Evolutionary conservation across 2,888 invertebrate genomes (phyloP), one percentile per base, ranked within the genome.

Genomic region (Nephrocerus scutellatus): DNA sequence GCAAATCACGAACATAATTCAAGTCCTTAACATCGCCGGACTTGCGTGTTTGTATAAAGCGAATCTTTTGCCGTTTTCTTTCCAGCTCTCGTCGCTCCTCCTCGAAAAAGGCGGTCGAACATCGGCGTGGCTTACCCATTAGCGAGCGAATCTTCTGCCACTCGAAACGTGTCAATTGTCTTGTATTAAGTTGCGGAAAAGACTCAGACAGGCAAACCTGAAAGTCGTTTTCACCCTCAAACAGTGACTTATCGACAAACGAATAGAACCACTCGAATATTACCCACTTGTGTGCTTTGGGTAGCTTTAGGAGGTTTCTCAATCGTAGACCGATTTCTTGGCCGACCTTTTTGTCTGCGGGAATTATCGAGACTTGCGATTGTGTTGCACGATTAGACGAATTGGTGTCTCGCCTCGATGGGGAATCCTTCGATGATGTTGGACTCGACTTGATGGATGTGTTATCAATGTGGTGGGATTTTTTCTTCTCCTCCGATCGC

Each of bases 191-290:
- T 56, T 88, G 84, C 1, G 98, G 96, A 71, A 96, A 96, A 6
- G 89, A 83, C 68, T 97, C 96, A 60, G 82, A 82, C 24, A 98
- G 71, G 62, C 95, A 95, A 2, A 48, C 46, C 69, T 84, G 84
- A 62, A 97, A 97, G 71, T 98, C 97, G 71, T 96, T 96, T 60
- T 93, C 93, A 23, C 90, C 92, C 51, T 87, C 82, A 70, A 98
- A 97, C 23, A 98, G 72, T 22, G 90, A 84, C 61, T 85, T 84
- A 63, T 99, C 98, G 54, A 99, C 85, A 59, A 95, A 96, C 52
- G 97, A 96, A 69, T 98, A 98, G 70, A 99, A 99, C 84, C 95
- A 98, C 68, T 99, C 98, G 69, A 92, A 97, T 67, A 93, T 96
- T 7, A 97, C 96, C 93, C 96, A 97, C 70, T 92, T 93, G 64